Conservation (phyloP, 2,113 vertebrate genomes). For the Boleophthalmus pectinirostris region DNA sequence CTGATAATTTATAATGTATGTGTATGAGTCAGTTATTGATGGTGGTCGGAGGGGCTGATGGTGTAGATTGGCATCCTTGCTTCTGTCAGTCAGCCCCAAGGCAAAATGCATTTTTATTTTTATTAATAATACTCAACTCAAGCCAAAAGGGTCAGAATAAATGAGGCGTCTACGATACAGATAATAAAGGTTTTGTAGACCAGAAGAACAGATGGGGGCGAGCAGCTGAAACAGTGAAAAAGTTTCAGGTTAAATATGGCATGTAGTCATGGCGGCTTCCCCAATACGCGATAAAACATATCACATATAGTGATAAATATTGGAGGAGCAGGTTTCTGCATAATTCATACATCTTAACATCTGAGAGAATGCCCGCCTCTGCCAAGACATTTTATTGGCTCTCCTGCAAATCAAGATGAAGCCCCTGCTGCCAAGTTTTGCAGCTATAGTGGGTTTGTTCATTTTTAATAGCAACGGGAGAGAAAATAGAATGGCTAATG, state of each 20-base stretch:
- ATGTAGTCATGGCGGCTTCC: conserved; percentile 18
- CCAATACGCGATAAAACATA: conserved; percentile 42
- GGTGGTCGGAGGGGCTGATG: too few relatives aligned
- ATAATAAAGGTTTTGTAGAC: neutral
- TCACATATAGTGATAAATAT: conserved; percentile 68
- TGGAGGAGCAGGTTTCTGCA: conserved; percentile 67
- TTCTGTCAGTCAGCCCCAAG: too few relatives aligned
- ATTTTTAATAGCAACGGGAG: conserved; percentile 63
- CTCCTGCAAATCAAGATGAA: conserved; percentile 47
- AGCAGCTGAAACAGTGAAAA: conserved; percentile 36
- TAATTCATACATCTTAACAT: conserved; percentile 76
- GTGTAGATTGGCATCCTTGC: too few relatives aligned
- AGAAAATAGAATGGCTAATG: conserved; percentile 59
- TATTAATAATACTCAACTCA: too few relatives aligned
- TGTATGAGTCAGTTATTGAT: too few relatives aligned
- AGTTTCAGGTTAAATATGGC: conserved; percentile 33
- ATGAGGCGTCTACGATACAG: too few relatives aligned
- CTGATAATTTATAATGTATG: too few relatives aligned
- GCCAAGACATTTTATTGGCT: conserved; percentile 58
- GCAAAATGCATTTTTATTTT: too few relatives aligned
- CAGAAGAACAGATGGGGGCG: conserved; percentile 11
- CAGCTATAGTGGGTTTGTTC: conserved; percentile 50
- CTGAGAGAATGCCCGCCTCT: conserved; percentile 59
- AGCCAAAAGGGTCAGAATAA: too few relatives aligned
- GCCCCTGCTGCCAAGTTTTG: conserved; percentile 44